Percentiles rank a stretch among this genome's conserved stretches.
These are phyloP conservation scores for Oligia latruncula DNA, from an alignment of 2,888 invertebrate species.

Conservation along the genomic window DNA sequence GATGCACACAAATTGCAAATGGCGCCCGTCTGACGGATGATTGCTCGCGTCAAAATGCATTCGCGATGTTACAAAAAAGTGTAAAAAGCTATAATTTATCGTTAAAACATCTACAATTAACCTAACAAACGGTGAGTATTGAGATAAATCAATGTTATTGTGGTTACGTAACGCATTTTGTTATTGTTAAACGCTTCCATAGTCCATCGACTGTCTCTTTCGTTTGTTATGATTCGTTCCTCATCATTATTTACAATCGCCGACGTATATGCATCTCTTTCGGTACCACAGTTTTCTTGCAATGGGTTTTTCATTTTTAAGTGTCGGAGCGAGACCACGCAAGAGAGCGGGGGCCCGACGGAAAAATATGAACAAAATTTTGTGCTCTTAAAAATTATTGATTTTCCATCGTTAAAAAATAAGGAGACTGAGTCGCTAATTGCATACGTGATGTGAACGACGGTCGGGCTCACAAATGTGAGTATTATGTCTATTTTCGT, in stretches of 20 bases:
- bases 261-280: conserved; percentile 85
- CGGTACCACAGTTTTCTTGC: conserved; percentile 84
- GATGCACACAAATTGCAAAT: conserved; percentile 79
- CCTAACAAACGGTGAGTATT: conserved; percentile 72
- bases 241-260: conserved; percentile 87
- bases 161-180: conserved; percentile 78
- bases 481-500: conserved; percentile 81
- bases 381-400: conserved; percentile 89
- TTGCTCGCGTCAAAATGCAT: conserved; percentile 82
- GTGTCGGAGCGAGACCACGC: conserved; percentile 82
- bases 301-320: conserved; percentile 88
- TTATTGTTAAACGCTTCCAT: conserved; percentile 78
- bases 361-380: conserved; percentile 88
- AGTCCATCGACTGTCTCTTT: conserved; percentile 81
- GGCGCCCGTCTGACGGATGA: conserved; percentile 85
- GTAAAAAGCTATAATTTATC: conserved; percentile 68
- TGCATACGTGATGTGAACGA: conserved; percentile 82
- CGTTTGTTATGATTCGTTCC: conserved; percentile 87
- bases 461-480: conserved; percentile 76
- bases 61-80: conserved; percentile 77
- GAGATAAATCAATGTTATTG: conserved; percentile 50
- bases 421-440: conserved; percentile 76
- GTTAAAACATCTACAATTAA: conserved; percentile 62
- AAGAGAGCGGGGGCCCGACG: conserved; percentile 82
- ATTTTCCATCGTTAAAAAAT: conserved; percentile 88